Percentiles rank a stretch among this genome's conserved stretches.
phyloP scores from a whole-genome alignment of 1,140 invertebrate species.

The Dendroctonus ponderosae region DNA sequence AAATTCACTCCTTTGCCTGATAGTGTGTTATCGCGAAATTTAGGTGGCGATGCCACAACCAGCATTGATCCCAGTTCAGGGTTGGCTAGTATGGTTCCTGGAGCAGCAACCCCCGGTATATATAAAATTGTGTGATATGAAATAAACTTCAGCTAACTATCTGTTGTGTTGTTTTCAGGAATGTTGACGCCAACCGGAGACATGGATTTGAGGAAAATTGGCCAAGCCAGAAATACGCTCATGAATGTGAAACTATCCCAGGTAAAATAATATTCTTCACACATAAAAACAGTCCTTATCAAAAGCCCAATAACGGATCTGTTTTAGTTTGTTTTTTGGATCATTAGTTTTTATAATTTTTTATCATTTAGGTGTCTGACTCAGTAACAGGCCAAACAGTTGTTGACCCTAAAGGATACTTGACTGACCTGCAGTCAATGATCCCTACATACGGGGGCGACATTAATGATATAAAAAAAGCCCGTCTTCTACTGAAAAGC shows the following conservation, averaged over 20 bases:
- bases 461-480: constrained; percentile 99
- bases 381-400: constrained; percentile 99
- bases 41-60: constrained; percentile 78
- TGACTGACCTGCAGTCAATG: constrained; percentile 98
- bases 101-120: constrained; percentile 72
- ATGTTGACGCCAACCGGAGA: constrained; percentile 84
- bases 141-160: background rate
- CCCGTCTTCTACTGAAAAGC: constrained; percentile 92
- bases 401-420: constrained; percentile 98
- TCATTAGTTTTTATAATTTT: background rate
- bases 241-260: constrained; percentile 99
- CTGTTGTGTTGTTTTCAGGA: constrained; percentile 48
- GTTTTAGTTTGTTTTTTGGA: too few relatives aligned
- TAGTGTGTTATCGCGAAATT: constrained; percentile 88
- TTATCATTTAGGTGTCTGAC: constrained; percentile 71
- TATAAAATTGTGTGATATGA: background rate
- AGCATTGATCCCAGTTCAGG: constrained; percentile 85
- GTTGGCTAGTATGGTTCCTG: constrained; percentile 80
- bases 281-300: too few relatives aligned
- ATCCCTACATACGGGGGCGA: constrained; percentile 97
- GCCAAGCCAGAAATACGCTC: constrained; percentile 97
- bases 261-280: constrained; percentile 47
- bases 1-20: constrained; percentile 98
- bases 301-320: too few relatives aligned
- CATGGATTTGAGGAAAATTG: constrained; percentile 97